Base-by-base conservation (phyloP, 2,113 vertebrate genomes). In the Xenus cinereus region DNA sequence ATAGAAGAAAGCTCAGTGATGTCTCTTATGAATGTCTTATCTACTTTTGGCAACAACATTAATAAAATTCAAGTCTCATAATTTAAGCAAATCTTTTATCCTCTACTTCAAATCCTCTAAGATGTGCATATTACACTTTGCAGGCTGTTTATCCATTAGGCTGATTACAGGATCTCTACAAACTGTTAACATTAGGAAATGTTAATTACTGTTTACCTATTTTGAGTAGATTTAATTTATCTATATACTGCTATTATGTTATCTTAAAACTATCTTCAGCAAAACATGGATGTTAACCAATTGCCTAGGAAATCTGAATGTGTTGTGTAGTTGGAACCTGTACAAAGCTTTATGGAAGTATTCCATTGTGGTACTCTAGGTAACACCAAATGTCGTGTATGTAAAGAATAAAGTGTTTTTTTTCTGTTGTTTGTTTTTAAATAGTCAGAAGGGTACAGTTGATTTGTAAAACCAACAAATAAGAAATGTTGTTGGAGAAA, bases 201-300 rank as follows among this genome's bases (percentile, higher is more conserved):
- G 51, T 59, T 93, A 94, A 91, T 89, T 95, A 73, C 50, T 78
- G 22, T 77, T 95, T 82, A 60, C 27, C 24, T 78, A 83, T 78
- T 76, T 57, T 35, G 20, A 71, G 59, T 84, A 87, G 45, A 94
- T 78, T 78, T 68, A 76, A 63, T 81, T 72, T 90, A 23, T 69
- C 28, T 74, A 6, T 76, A 11, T 57, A 33, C 30, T 88, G 57
- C 51, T 69, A 14, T 57, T 84, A 32, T 43, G 33, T 76, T 94
- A 35, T 57, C 85, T 85, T 74, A 67, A 80, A 80, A 57, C 14
- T 73, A 12, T 91, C n/a, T 85, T 75, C 8, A 84, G 6, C 48
- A 45, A 67, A 56, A 46, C 64, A 12, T 37, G 64, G 48, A 50
- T 6, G 10, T 71, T 59, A 80, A 60, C 27, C 64, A n/a, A 9